Base-by-base conservation (phyloP, 2,888 invertebrate species). In the Lycocerus yunnanus region DNA sequence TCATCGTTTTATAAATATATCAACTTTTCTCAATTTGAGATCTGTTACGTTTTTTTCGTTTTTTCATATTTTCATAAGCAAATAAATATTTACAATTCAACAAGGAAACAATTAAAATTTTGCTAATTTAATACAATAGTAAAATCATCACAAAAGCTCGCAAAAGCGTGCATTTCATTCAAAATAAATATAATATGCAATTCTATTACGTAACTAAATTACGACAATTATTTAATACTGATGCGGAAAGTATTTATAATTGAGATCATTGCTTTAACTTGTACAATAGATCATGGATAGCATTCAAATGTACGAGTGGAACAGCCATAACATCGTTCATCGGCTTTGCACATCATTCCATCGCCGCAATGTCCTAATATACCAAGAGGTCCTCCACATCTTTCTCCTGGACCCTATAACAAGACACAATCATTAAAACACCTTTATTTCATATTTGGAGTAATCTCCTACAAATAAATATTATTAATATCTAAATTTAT, bases 251-350 rank as follows among this genome's bases (percentile, higher is more conserved):
- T 73, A 63, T 63, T 63, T 63, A 63, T 63, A 71, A 43, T 59
- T 74, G 75, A 73, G 72, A 73, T 75, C 73, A 69, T 68, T 58
- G 63, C 67, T 71, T 61, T 58, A 59, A 24, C 71, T 71, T 60
- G 18, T 58, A 43, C 43, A 43, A 43, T 43, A 16, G 27, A 69
- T 69, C 67, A 75, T 66, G 77, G 79, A 73, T 79, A 80, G 77
- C 86, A 86, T 60, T 84, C 78, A 80, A 85, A 79, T 58, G 83
- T 84, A 61, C 78, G 78, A 14, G 84, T 78, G 27, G 83, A 85
- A 76, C 87, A 87, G 20, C 87, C 87, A 75, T 86, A 84, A 78
- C 87, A 87, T 67, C 81, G 80, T 76, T 84, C 84, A 77, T 86
- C 86, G 20, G 70, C 66, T 13, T 81, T 81, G 78, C 87, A 87